A percentile compares a stretch with the other conserved stretches of the same genome.
Evolutionary conservation across 2,888 invertebrate genomes (phyloP).

Genomic region (Ophion slaviceki): DNA sequence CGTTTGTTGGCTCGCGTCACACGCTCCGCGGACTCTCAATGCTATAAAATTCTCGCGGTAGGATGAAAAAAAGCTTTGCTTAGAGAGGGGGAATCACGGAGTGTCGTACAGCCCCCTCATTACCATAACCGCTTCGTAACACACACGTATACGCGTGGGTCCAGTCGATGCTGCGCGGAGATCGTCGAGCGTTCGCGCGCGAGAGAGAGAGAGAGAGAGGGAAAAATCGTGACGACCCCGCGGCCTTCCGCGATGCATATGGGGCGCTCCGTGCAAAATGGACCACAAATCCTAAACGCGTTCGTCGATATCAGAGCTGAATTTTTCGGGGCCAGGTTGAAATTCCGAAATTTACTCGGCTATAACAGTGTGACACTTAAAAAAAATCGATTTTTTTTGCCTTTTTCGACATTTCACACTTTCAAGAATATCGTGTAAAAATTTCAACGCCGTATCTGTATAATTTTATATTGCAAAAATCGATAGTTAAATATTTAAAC

Average conservation of each 20-base stretch:
- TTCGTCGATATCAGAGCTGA: not conserved
- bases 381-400: too few species aligned
- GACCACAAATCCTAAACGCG: not conserved
- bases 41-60: constrained; percentile 40
- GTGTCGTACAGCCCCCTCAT: constrained; percentile 70
- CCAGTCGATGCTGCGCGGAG: constrained; percentile 50
- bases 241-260: constrained; percentile 38
- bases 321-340: not conserved
- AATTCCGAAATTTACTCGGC: too few species aligned
- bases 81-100: constrained; percentile 41
- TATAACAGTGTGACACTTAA: too few species aligned
- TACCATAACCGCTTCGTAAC: constrained; percentile 71
- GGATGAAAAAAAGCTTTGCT: constrained; percentile 18
- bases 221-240: constrained; percentile 70
- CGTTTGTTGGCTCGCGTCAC: constrained; percentile 49
- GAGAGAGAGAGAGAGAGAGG: constrained; percentile 42
- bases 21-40: constrained; percentile 11
- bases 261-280: constrained; percentile 21
- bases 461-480: too few species aligned
- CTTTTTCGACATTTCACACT: too few species aligned
- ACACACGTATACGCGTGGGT: constrained; percentile 27
- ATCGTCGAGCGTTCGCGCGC: constrained; percentile 6
- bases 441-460: too few species aligned
- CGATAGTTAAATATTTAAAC: too few species aligned
- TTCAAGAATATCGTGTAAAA: too few species aligned